phyloP scores from a whole-genome alignment of 2,888 invertebrate genomes.

The Aleiodes leptofemur region DNA sequence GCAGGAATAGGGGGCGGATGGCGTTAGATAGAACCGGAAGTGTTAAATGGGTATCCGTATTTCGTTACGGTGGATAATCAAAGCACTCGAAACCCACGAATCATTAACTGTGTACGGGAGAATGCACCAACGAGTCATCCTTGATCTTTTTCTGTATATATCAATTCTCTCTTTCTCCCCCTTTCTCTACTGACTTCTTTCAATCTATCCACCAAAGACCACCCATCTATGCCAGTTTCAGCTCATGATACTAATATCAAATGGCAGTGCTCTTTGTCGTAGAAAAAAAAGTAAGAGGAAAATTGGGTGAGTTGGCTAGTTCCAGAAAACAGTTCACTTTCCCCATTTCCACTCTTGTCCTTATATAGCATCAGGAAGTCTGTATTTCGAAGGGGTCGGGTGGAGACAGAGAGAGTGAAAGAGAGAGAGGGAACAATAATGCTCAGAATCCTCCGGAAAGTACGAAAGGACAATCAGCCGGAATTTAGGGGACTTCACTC shows the following conservation, averaged over 20 bases:
- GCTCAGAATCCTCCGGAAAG: conserved; percentile 39
- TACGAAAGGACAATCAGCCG: conserved; percentile 37
- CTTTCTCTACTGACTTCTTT: conserved; percentile 7
- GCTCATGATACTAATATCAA: conserved; percentile 22
- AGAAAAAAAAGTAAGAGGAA: background rate
- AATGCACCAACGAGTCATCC: conserved; percentile 13
- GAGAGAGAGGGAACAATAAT: conserved; percentile 36
- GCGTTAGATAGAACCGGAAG: conserved; percentile 7
- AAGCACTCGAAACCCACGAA: conserved; percentile 28
- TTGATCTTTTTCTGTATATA: conserved; percentile 8
- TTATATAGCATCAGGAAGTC: conserved; percentile 7
- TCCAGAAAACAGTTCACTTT: background rate
- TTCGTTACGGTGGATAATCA: conserved; percentile 34
- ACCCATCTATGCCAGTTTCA: conserved; percentile 14
- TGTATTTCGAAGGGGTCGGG: background rate
- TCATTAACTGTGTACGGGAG: conserved; percentile 20
- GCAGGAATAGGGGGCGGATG: too few species aligned
- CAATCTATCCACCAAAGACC: background rate
- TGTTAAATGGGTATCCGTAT: conserved; percentile 31
- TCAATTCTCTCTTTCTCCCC: background rate
- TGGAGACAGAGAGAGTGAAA: background rate
- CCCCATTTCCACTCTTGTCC: background rate
- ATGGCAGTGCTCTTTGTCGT: conserved; percentile 24
- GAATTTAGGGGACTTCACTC: conserved; percentile 47
- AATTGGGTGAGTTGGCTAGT: conserved; percentile 21